Evolutionary conservation across 2,113 vertebrate genomes (phyloP).

Genomic region (Syrmaticus mikado): DNA sequence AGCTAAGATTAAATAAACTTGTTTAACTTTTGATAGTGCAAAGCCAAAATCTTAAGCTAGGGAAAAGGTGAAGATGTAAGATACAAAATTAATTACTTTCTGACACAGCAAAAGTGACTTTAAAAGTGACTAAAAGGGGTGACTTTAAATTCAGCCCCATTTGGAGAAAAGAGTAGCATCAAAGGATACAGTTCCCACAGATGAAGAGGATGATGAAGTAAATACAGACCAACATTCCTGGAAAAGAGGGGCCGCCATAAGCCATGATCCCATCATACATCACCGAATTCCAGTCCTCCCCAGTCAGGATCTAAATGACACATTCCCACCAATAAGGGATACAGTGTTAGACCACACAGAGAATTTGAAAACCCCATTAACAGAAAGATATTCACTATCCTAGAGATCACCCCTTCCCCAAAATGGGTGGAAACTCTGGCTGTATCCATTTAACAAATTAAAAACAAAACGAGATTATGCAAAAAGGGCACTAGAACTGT

Average conservation of each 20-base stretch:
- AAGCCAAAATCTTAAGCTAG: not conserved
- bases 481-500: not conserved
- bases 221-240: slow-evolving; percentile 99
- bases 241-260: slow-evolving; percentile 98
- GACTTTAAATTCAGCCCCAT: slow-evolving; percentile 6
- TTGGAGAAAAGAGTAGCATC: slow-evolving; percentile 50
- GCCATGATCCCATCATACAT: slow-evolving; percentile 99
- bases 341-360: slow-evolving; percentile 82
- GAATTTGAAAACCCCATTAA: slow-evolving; percentile 60
- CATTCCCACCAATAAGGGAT: slow-evolving; percentile 83
- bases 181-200: slow-evolving; percentile 99
- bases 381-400: slow-evolving; percentile 13
- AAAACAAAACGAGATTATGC: not conserved
- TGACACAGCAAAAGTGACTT: not conserved
- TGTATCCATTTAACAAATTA: not conserved
- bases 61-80: not conserved
- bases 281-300: slow-evolving; percentile 99
- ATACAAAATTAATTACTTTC: not conserved
- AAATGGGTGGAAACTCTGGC: not conserved
- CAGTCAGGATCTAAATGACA: slow-evolving; percentile 95
- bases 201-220: slow-evolving; percentile 99
- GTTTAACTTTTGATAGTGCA: not conserved
- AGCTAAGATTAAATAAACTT: slow-evolving; percentile 21
- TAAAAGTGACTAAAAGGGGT: too few relatives aligned
- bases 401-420: slow-evolving; percentile 6